phyloP scores from a whole-genome alignment of 2,113 vertebrate species.

The Hemibagrus wyckioides region DNA sequence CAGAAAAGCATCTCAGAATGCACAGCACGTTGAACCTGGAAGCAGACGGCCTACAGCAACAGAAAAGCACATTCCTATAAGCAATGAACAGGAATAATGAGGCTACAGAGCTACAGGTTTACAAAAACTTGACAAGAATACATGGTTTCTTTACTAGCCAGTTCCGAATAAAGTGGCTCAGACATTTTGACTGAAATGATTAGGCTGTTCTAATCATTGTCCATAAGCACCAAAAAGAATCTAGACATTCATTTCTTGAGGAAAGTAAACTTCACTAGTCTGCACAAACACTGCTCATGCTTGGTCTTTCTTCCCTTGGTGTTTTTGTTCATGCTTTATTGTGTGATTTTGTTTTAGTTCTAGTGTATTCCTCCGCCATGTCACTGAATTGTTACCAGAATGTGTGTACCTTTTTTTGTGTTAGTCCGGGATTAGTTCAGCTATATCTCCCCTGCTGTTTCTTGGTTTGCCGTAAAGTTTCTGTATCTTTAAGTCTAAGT shows the following conservation, averaged over 20 bases:
- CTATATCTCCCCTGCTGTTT: background rate
- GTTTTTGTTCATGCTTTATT: background rate
- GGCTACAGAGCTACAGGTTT: background rate
- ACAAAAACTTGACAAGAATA: background rate
- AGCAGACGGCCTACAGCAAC: background rate
- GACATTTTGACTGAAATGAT: background rate
- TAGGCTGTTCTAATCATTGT: background rate
- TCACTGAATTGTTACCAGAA: background rate
- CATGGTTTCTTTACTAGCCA: background rate
- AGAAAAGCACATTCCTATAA: background rate
- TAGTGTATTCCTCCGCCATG: background rate
- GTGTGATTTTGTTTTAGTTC: background rate
- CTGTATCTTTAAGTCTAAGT: background rate
- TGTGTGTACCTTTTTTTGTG: background rate
- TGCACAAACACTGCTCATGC: background rate
- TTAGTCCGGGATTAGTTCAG: background rate
- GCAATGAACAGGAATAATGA: background rate
- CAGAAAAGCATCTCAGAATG: background rate
- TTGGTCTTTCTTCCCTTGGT: background rate
- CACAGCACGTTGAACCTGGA: background rate
- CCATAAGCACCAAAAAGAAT: background rate
- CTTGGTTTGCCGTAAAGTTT: background rate
- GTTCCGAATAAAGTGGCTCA: background rate
- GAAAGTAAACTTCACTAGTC: background rate
- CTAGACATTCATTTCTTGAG: background rate